Evolutionary conservation across 2,888 invertebrate species (phyloP).

Genomic region (Monoplex corrugatus): DNA sequence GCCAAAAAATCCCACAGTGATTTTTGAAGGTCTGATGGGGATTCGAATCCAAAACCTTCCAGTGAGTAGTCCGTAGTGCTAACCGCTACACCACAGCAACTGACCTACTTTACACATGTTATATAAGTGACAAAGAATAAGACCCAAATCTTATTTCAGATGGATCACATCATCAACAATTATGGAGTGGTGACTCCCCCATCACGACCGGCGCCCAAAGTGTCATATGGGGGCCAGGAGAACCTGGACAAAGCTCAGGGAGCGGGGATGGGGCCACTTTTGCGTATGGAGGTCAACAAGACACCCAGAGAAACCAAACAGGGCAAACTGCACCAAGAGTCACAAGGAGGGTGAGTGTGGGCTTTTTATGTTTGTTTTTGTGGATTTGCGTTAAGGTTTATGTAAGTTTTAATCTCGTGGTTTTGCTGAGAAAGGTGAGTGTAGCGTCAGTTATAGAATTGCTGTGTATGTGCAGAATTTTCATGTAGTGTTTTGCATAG

Average conservation of each 20-base stretch:
- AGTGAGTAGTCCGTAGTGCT: too few species aligned
- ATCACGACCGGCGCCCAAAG: conserved; percentile 63
- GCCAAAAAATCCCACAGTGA: too few species aligned
- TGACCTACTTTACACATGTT: not conserved
- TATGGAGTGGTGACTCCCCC: conserved; percentile 64
- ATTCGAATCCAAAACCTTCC: too few species aligned
- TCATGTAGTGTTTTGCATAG: too few species aligned
- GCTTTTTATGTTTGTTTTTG: not conserved
- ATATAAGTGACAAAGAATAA: not conserved
- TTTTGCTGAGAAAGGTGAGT: too few species aligned
- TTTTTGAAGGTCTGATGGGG: too few species aligned
- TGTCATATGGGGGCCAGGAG: conserved; percentile 67
- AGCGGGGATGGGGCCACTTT: conserved; percentile 73
- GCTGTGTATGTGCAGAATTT: not conserved
- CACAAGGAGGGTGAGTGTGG: conserved; percentile 69
- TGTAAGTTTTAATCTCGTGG: too few species aligned
- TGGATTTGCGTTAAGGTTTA: not conserved
- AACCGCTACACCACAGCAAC: too few species aligned
- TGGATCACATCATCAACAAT: conserved; percentile 68
- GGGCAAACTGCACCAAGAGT: conserved; percentile 71
- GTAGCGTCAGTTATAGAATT: too few species aligned
- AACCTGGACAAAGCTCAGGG: conserved; percentile 68
- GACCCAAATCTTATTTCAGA: conserved; percentile 7
- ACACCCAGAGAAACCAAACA: conserved; percentile 66
- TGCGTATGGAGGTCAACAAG: conserved; percentile 69